Evolutionary conservation across 2,797 vertebrate genomes (phyloP).

Genomic region (Amazonetta brasiliensis): DNA sequence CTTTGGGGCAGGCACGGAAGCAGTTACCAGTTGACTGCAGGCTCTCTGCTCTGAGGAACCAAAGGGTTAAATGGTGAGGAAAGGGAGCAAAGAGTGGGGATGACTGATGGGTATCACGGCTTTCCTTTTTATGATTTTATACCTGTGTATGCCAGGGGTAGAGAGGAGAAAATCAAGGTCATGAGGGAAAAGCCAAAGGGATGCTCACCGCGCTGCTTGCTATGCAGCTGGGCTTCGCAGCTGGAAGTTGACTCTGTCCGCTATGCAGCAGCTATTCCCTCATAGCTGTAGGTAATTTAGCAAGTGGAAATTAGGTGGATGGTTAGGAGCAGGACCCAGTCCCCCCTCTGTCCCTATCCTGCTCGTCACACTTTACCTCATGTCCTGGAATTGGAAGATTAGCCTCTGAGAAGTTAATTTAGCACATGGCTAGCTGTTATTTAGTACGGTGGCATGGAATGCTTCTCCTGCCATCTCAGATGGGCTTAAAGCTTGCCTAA

Average conservation of each 20-base stretch:
- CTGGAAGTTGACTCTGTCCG: background rate
- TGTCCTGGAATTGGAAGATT: background rate
- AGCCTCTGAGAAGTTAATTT: background rate
- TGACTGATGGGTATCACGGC: fast-evolving
- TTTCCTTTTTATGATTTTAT: background rate
- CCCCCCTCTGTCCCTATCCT: background rate
- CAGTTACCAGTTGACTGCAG: background rate
- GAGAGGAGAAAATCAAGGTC: background rate
- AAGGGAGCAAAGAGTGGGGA: background rate
- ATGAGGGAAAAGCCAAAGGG: background rate
- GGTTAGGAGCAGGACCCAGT: background rate
- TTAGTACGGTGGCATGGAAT: background rate
- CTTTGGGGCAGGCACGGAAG: background rate
- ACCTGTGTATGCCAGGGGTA: background rate
- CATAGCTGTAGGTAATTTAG: background rate
- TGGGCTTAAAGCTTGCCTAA: background rate
- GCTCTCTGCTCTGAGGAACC: background rate
- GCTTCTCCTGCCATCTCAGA: background rate
- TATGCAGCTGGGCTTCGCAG: background rate
- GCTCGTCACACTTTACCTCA: background rate
- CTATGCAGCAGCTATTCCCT: background rate
- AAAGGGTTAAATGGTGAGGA: background rate
- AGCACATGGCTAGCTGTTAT: background rate
- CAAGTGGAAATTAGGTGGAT: background rate
- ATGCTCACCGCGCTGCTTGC: background rate